These are phyloP conservation scores for Chlorospingus semifuscus DNA, from an alignment of 2,797 vertebrate genomes.

Conservation along the genomic window DNA sequence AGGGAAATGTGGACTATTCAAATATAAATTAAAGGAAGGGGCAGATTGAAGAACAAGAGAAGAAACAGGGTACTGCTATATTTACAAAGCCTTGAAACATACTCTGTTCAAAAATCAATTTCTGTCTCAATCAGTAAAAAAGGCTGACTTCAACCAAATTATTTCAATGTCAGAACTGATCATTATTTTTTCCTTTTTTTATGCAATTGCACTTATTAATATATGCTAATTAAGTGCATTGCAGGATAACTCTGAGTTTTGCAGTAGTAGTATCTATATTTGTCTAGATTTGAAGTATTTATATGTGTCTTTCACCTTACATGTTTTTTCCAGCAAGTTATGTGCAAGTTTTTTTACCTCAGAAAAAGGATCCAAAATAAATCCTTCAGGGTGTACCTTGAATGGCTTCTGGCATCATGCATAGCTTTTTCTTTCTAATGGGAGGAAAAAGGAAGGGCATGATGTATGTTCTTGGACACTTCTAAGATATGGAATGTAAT, in stretches of 20 bases:
- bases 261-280: background rate
- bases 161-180: background rate
- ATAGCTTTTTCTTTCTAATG: background rate
- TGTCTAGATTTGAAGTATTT: background rate
- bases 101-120: background rate
- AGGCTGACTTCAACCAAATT: background rate
- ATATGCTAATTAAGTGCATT: background rate
- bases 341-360: background rate
- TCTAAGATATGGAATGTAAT: background rate
- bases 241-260: fast-evolving
- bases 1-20: background rate
- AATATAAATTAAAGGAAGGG: background rate
- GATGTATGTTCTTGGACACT: background rate
- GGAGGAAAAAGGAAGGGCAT: background rate
- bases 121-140: background rate
- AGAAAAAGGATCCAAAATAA: background rate
- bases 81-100: background rate
- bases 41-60: background rate
- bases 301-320: background rate
- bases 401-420: background rate
- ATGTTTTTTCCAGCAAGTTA: background rate
- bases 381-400: background rate
- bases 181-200: background rate
- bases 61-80: background rate
- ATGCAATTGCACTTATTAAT: background rate